These are phyloP conservation scores for Pachymerium ferrugineum DNA, from an alignment of 2,888 invertebrate species.

Conservation along the genomic window DNA sequence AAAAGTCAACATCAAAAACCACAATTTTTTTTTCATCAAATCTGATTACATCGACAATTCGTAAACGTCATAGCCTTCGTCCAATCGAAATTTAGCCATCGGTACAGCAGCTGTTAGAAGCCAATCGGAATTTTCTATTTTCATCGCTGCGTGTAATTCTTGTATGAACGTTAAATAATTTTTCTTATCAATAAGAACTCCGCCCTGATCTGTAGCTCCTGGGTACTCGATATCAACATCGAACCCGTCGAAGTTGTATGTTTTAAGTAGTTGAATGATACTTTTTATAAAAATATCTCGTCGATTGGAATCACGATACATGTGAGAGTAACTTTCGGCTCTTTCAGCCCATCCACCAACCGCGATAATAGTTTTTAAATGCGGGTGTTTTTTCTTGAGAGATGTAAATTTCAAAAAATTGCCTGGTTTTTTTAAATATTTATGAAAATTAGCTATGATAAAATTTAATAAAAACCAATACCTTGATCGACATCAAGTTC, in stretches of 20 bases:
- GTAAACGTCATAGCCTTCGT: constrained; percentile 85
- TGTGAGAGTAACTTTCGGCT: constrained; percentile 75
- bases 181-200: constrained; percentile 75
- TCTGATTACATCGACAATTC: constrained; percentile 73
- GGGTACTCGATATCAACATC: constrained; percentile 90
- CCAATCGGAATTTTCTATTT: constrained; percentile 68
- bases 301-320: constrained; percentile 65
- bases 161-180: constrained; percentile 72
- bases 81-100: constrained; percentile 74
- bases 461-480: neutral
- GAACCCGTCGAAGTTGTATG: constrained; percentile 75
- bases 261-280: constrained; percentile 63
- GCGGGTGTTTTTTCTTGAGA: constrained; percentile 63
- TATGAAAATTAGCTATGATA: neutral
- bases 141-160: constrained; percentile 72
- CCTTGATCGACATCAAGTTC: constrained; percentile 36
- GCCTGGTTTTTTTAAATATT: constrained; percentile 42
- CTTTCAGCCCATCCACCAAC: constrained; percentile 90
- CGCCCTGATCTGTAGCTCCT: constrained; percentile 78
- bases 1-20: too few species aligned
- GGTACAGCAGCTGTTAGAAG: constrained; percentile 87
- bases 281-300: constrained; percentile 68
- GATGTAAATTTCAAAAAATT: constrained; percentile 75
- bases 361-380: constrained; percentile 70
- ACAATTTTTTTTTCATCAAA: neutral